Percentiles rank a stretch among this genome's conserved stretches.
Evolutionary conservation across 2,888 invertebrate species (phyloP).

Genomic region (Hypomecis punctinalis): DNA sequence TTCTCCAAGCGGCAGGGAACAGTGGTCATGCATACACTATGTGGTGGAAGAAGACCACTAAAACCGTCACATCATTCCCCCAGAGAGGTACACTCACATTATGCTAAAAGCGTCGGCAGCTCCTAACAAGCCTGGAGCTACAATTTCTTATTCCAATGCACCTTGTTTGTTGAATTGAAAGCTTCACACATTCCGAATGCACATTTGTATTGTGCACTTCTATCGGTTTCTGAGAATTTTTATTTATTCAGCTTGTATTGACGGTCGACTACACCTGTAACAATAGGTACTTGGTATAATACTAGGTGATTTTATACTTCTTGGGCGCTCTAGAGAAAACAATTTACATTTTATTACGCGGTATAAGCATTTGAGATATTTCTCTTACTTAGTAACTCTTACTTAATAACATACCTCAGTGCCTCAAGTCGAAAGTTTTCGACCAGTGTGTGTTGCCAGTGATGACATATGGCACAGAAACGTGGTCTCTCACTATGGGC

Average conservation of each 20-base stretch:
- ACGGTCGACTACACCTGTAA: neutral
- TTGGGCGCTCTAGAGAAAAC: no score
- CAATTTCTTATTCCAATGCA: constrained; percentile 40
- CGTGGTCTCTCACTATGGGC: no score
- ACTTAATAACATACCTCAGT: no score
- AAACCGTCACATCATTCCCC: constrained; percentile 25
- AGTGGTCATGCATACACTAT: neutral
- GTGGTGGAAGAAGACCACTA: constrained; percentile 9
- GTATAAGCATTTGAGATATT: no score
- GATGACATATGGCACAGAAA: no score
- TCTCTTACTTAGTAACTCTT: no score
- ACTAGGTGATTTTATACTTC: no score
- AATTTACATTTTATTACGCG: no score
- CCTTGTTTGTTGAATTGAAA: constrained; percentile 38
- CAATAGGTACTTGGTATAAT: neutral
- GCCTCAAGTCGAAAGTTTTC: no score
- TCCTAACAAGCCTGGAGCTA: constrained; percentile 34
- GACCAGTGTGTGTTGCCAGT: no score
- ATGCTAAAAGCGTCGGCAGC: constrained; percentile 26
- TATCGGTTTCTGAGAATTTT: constrained; percentile 25
- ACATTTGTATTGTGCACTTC: constrained; percentile 31
- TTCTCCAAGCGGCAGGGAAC: neutral
- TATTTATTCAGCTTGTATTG: constrained; percentile 25
- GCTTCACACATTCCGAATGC: constrained; percentile 35
- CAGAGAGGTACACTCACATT: constrained; percentile 20